Conservation (phyloP, 2,113 vertebrate genomes). For the Pyrgilauda ruficollis region DNA sequence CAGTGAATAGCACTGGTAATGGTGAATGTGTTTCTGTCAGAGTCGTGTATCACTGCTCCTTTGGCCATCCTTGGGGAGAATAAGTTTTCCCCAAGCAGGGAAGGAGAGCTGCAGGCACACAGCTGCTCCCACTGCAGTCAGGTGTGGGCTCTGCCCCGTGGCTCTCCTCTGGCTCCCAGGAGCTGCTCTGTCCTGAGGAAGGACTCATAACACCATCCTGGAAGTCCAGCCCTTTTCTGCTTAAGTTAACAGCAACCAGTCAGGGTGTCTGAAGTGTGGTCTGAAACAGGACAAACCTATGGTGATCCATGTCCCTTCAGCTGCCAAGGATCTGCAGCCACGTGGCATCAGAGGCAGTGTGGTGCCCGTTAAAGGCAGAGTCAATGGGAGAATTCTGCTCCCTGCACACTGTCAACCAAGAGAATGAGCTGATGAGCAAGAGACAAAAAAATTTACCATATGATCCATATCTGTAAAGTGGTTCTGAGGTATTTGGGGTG, state of each 20-base stretch:
- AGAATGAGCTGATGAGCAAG: neutral
- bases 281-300: neutral
- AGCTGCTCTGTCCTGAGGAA: neutral
- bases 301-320: neutral
- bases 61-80: neutral
- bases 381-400: neutral
- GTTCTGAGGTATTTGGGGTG: conserved; percentile 81
- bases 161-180: neutral
- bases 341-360: neutral
- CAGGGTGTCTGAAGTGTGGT: neutral
- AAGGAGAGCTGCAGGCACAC: fast-evolving
- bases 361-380: neutral
- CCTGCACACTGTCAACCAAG: neutral
- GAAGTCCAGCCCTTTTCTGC: neutral
- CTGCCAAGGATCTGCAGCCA: neutral
- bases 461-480: conserved; percentile 88
- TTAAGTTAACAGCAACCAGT: neutral
- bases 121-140: fast-evolving
- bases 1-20: neutral
- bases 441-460: conserved; percentile 79
- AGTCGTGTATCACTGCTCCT: neutral
- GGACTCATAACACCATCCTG: neutral
- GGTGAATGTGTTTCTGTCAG: neutral
- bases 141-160: fast-evolving
- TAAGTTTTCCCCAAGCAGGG: neutral